Percentiles rank a stretch among this genome's conserved stretches.
Conservation (phyloP, 1,140 invertebrate species). For the Dinothrombium tinctorium region DNA sequence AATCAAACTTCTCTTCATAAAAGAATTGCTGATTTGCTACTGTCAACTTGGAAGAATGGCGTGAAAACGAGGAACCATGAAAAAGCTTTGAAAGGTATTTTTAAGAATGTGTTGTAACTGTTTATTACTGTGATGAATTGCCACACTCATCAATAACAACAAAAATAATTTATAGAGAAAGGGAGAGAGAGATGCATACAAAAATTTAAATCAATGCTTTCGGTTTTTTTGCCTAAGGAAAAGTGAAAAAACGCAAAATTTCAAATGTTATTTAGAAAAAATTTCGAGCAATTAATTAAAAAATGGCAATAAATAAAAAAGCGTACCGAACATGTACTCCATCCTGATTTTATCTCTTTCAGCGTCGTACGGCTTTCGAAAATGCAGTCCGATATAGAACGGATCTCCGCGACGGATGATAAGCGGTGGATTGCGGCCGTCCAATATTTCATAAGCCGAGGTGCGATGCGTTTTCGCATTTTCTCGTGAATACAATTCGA, state of each 20-base stretch:
- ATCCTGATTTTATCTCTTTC: conserved; percentile 30
- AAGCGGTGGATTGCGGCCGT: conserved; percentile 16
- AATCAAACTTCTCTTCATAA: too few relatives aligned
- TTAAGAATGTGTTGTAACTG: too few relatives aligned
- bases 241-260: background rate
- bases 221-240: too few relatives aligned
- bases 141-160: too few relatives aligned
- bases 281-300: background rate
- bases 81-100: too few relatives aligned
- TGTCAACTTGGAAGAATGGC: too few relatives aligned
- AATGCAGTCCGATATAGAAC: conserved; percentile 34
- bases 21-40: too few relatives aligned
- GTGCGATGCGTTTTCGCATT: conserved; percentile 37
- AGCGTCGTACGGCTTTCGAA: conserved; percentile 28
- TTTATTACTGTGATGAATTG: too few relatives aligned
- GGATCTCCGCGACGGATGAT: conserved; percentile 36
- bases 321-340: conserved; percentile 32
- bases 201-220: too few relatives aligned
- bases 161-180: too few relatives aligned
- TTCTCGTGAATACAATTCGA: conserved; percentile 34
- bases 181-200: too few relatives aligned
- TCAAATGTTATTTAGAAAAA: background rate
- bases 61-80: too few relatives aligned
- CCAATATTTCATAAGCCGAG: conserved; percentile 32
- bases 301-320: background rate